Base-by-base conservation (phyloP, 1,140 invertebrate genomes). In the Drosophila sucinea region DNA sequence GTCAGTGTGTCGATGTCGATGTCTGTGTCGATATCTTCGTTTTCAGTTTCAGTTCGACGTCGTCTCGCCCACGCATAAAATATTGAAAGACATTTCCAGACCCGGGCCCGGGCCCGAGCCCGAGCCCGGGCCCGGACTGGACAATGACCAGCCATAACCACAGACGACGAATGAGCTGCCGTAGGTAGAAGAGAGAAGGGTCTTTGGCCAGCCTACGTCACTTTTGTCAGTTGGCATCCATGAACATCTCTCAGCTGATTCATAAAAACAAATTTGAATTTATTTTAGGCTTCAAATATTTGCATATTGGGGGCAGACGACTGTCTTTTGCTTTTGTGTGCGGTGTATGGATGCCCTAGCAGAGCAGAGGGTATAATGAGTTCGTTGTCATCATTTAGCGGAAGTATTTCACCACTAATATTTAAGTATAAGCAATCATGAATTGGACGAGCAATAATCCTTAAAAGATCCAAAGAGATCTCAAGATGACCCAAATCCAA, bases 61-160 rank as follows among this genome's bases (percentile, higher is more conserved):
- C 60, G 83, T 77, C 64, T 79, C 70, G 69, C 84, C 84, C 71
- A 89, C 84, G 84, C 80, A 84, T 89, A 77, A 89, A 87, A 84
- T 87, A 83, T 87, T 79, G 67, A 83, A 87, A 73, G 82, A 69
- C 67, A 58, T 35, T 35, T 10, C 7, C 56, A 30, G 51, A 55
- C 51, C 51, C 51, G 10, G 25, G 6, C 8, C 35, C n/a, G n/a
- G 35, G 35, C 8, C 35, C 35, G 35, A 11, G 7, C 10, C 7
- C 27, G 51, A 7, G 25, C 25, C 51, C 3, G 25, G 51, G 8
- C 6, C 65, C 57, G 71, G 66, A 70, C 71, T 80, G 67, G 82
- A 57, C 55, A 69, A 32, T 82, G 67, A 62, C 71, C 79, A 82
- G 38, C 32, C 47, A 27, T 51, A 51, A 51, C 44, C 44, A 23